A percentile compares a stretch with the other conserved stretches of the same genome.
Conservation (phyloP, 2,888 invertebrate species). For the Schizaphis graminum region DNA sequence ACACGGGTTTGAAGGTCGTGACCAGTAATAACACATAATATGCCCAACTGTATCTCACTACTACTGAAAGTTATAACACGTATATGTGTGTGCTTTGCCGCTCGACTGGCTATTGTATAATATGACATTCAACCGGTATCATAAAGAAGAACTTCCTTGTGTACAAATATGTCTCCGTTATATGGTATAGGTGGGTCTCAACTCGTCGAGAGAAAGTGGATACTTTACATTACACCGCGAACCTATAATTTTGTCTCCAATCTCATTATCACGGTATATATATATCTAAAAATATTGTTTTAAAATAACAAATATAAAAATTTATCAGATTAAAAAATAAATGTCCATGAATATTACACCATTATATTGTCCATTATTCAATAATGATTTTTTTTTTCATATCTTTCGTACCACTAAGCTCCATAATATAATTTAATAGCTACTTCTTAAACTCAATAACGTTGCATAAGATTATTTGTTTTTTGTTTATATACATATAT, state of each 20-base stretch:
- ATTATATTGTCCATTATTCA: neutral
- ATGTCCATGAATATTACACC: neutral
- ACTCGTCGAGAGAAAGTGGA: slow-evolving; percentile 59
- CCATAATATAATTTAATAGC: slow-evolving; percentile 36
- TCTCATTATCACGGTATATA: slow-evolving; percentile 48
- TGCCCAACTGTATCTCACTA: neutral
- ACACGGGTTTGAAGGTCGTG: neutral
- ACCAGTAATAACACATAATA: neutral
- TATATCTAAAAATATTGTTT: slow-evolving; percentile 24
- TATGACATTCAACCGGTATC: slow-evolving; percentile 43
- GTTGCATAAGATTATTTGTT: slow-evolving; percentile 34
- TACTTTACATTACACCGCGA: slow-evolving; percentile 21
- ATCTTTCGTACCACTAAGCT: neutral
- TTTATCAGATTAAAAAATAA: slow-evolving; percentile 29
- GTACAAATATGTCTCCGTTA: slow-evolving; percentile 46
- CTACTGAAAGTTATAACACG: neutral
- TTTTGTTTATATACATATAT: neutral
- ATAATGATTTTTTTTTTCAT: slow-evolving; percentile 21
- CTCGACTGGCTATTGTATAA: slow-evolving; percentile 29
- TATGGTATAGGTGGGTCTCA: slow-evolving; percentile 10
- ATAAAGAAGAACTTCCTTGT: slow-evolving; percentile 46
- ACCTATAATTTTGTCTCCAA: slow-evolving; percentile 56
- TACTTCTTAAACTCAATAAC: slow-evolving; percentile 32
- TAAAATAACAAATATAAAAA: neutral
- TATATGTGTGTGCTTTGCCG: neutral